Evolutionary conservation across 1,140 invertebrate species (phyloP).

Genomic region (Platyscapa corneri): DNA sequence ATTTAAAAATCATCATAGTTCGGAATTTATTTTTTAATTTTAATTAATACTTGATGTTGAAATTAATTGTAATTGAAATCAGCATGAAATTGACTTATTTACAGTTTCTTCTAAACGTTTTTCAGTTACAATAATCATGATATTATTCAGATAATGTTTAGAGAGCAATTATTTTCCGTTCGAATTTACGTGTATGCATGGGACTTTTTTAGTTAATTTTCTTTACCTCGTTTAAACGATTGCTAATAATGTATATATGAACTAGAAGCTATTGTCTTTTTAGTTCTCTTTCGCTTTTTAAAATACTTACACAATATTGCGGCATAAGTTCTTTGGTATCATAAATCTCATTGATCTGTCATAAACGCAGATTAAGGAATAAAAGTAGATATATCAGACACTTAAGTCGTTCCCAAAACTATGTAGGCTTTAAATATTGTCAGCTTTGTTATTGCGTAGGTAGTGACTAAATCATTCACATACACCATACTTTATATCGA

Average conservation of each 20-base stretch:
- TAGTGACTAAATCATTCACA: not conserved
- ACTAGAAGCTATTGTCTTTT: not conserved
- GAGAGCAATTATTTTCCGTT: too few relatives aligned
- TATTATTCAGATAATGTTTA: too few relatives aligned
- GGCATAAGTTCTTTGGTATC: not conserved
- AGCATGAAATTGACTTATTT: too few relatives aligned
- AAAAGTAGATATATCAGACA: slow-evolving; percentile 1
- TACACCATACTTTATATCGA: not conserved
- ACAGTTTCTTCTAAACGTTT: too few relatives aligned
- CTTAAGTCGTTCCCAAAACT: slow-evolving; percentile 21
- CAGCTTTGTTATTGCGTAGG: not conserved
- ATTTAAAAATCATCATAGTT: too few relatives aligned
- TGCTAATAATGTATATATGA: not conserved
- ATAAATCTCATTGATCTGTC: slow-evolving; percentile 31
- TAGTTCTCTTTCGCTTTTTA: not conserved
- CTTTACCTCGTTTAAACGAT: too few relatives aligned
- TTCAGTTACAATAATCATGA: too few relatives aligned
- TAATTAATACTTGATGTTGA: too few relatives aligned
- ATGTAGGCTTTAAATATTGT: not conserved
- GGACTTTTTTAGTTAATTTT: too few relatives aligned
- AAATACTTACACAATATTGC: not conserved
- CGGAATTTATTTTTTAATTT: too few relatives aligned
- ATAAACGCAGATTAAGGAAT: slow-evolving; percentile 19
- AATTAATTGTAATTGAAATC: too few relatives aligned
- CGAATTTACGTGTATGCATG: too few relatives aligned